Evolutionary conservation across 2,113 vertebrate species (phyloP).

Genomic region (Cebidichthys violaceus): DNA sequence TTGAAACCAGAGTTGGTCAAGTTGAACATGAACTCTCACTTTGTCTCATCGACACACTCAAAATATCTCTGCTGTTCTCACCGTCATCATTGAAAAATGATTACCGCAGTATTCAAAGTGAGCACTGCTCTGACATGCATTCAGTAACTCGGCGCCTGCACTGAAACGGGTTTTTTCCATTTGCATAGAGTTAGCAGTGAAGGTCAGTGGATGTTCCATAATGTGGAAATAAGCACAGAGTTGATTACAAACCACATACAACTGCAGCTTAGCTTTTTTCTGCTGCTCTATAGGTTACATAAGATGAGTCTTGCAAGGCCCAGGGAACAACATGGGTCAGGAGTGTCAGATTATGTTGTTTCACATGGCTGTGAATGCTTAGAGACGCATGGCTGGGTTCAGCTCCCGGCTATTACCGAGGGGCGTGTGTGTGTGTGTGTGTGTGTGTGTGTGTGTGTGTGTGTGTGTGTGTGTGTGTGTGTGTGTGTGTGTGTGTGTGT

Average conservation of each 20-base stretch:
- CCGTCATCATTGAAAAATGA: constrained; percentile 1
- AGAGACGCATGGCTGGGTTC: constrained; percentile 73
- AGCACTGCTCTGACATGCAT: constrained; percentile 1
- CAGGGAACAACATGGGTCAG: constrained; percentile 67
- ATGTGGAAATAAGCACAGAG: constrained; percentile 45
- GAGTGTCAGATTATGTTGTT: constrained; percentile 74
- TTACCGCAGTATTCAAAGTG: not conserved
- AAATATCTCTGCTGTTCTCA: constrained; percentile 16
- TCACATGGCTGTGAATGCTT: constrained; percentile 70
- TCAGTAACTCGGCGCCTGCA: not conserved
- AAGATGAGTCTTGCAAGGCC: constrained; percentile 62
- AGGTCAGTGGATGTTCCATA: constrained; percentile 37
- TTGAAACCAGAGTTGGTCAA: not conserved
- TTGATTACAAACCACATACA: constrained; percentile 51
- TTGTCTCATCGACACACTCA: constrained; percentile 3
- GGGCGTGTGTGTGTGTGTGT: constrained; percentile 26
- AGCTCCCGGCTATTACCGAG: constrained; percentile 61
- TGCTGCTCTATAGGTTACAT: constrained; percentile 64
- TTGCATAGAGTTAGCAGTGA: constrained; percentile 47
- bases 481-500: constrained; percentile 32
- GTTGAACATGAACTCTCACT: constrained; percentile 18
- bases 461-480: constrained; percentile 32
- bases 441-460: constrained; percentile 36
- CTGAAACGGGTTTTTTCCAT: not conserved
- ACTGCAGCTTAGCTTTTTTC: constrained; percentile 39